Base-by-base conservation (phyloP, 2,113 vertebrate genomes). In the Heterocephalus glaber region DNA sequence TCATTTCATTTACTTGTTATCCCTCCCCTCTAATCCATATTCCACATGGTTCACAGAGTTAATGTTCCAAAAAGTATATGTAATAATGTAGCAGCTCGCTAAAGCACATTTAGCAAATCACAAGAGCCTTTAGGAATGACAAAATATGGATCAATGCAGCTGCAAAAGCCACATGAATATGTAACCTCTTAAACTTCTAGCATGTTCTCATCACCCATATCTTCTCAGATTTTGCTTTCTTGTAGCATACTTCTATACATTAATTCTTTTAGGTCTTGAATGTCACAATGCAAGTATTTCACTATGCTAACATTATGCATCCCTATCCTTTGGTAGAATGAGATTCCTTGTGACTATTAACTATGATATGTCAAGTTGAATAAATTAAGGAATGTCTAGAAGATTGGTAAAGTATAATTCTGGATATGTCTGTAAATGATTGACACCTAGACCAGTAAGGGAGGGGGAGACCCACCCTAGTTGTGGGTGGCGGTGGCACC, bases 201-300 rank as follows among this genome's bases (percentile, higher is more conserved):
- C 3, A 14, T 9, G 24, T 74, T 52, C 20, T 30, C 22, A 41
- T 44, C 52, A 12, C 10, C 24, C 22, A 0, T 12, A 35, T 1
- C 9, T 44, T n/a, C 16, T 89, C 28, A 44, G n/a, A 89, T 76
- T 41, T 9, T 16, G 20, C 41, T 65, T 83, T 14, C 7, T 35
- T 82, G 81, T 89, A 72, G 19, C n/a, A 81, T 6, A 52, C 5
- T 38, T 56, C n/a, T 66, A 3, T 33, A 30, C 35, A 58, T 74
- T 63, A 63, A 44, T 65, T 54, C 2, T 14, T 76, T 60, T 60
- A 88, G 68, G 19, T 44, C 6, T 56, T 74, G 17, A 60, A n/a
- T 22, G 4, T 72, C 2, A 2, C 12, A 38, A 22, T 24, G 4
- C 22, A n/a, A 38, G 8, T 5, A 30, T 12, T 47, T 41, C 2